Conservation (phyloP, 2,113 vertebrate genomes). For the Nicator chloris region DNA sequence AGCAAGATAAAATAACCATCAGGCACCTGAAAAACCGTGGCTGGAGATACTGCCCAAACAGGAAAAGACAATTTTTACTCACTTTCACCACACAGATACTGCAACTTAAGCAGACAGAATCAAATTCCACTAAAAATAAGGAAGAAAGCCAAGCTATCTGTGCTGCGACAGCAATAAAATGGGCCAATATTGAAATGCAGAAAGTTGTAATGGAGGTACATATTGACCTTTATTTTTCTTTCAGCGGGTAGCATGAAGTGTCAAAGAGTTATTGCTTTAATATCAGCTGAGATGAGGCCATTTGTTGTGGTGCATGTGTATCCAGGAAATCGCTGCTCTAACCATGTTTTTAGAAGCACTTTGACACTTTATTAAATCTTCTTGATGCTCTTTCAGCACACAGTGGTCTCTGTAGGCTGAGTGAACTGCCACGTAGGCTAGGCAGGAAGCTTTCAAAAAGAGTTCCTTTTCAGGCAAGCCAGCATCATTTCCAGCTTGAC, state of each 20-base stretch:
- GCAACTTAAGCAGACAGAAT: constrained; percentile 59
- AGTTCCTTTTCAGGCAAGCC: background rate
- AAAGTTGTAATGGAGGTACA: constrained; percentile 72
- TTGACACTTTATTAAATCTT: constrained; percentile 65
- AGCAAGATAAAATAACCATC: constrained; percentile 32
- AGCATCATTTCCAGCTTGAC: background rate
- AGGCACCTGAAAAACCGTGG: background rate
- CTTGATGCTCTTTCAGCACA: constrained; percentile 34
- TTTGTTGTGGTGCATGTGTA: constrained; percentile 48
- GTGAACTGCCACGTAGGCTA: background rate
- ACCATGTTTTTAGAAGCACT: constrained; percentile 50
- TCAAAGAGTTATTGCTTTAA: constrained; percentile 80
- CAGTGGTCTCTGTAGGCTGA: constrained; percentile 17
- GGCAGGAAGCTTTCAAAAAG: constrained; percentile 7
- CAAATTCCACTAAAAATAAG: constrained; percentile 58
- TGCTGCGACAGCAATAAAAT: constrained; percentile 58
- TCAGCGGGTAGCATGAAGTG: constrained; percentile 57
- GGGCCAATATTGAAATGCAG: constrained; percentile 65
- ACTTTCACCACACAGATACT: constrained; percentile 5
- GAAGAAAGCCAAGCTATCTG: constrained; percentile 46
- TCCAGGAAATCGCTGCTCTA: constrained; percentile 54
- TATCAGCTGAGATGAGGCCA: constrained; percentile 63
- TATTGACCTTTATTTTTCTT: constrained; percentile 76
- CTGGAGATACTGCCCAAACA: background rate
- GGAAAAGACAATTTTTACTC: constrained; percentile 55